These are phyloP conservation scores for Apis dorsata DNA, from an alignment of 1,140 invertebrate genomes.

Conservation along the genomic window DNA sequence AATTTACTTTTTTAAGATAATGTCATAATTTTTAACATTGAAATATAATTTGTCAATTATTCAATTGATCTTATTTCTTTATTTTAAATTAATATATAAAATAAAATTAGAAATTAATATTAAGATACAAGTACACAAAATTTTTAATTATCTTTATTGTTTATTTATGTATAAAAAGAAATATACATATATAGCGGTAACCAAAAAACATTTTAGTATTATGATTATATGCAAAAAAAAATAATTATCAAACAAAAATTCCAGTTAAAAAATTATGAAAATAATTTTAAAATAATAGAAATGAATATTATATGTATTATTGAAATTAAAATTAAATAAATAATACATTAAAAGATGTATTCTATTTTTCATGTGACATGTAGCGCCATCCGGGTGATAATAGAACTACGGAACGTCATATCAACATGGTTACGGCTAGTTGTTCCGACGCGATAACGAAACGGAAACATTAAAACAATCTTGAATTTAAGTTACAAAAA, in stretches of 20 bases:
- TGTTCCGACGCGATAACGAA: conserved; percentile 47
- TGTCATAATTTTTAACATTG: not conserved
- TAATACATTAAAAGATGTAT: conserved; percentile 1
- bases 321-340: not conserved
- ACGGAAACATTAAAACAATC: conserved; percentile 38
- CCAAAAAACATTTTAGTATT: not conserved
- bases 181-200: not conserved
- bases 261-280: not conserved
- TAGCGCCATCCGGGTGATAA: conserved; percentile 31
- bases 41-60: not conserved
- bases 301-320: no score
- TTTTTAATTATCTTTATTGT: not conserved
- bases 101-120: not conserved
- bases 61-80: not conserved
- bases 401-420: conserved; percentile 53
- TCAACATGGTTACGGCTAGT: conserved; percentile 52
- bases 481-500: not conserved
- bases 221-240: no score
- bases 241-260: not conserved
- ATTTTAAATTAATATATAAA: not conserved
- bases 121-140: not conserved
- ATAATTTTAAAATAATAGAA: not conserved
- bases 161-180: not conserved
- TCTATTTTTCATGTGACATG: not conserved
- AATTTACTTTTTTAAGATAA: not conserved